Evolutionary conservation across 2,888 invertebrate genomes (phyloP).

Genomic region (Trilocha varians): DNA sequence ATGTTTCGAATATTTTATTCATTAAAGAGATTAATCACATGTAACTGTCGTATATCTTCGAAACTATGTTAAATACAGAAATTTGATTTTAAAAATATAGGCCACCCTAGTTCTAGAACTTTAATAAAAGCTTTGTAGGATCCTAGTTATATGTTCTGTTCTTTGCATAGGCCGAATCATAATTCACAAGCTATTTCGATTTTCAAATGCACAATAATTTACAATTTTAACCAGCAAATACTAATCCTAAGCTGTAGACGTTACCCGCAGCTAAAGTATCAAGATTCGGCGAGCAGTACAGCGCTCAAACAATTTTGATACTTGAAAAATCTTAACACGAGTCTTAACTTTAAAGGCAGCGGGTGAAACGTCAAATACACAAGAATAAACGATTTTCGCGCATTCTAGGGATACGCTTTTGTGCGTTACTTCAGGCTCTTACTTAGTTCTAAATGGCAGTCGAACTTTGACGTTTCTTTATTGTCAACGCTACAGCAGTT

Average conservation of each 20-base stretch:
- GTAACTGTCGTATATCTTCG: too few relatives aligned
- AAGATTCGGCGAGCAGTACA: background rate
- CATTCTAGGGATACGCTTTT: background rate
- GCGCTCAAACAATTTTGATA: background rate
- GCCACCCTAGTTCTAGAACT: too few relatives aligned
- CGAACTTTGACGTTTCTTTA: background rate
- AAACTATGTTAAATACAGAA: too few relatives aligned
- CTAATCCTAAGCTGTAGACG: background rate
- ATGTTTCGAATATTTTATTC: too few relatives aligned
- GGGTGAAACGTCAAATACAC: background rate
- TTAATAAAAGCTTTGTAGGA: too few relatives aligned
- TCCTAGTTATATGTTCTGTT: too few relatives aligned
- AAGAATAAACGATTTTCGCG: background rate
- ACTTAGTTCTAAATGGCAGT: background rate
- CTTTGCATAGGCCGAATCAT: too few relatives aligned
- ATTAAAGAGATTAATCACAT: too few relatives aligned
- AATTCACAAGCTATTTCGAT: too few relatives aligned
- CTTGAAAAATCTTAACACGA: background rate
- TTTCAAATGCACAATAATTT: background rate
- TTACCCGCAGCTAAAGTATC: slow-evolving; percentile 1
- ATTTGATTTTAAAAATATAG: too few relatives aligned
- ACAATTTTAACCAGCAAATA: background rate
- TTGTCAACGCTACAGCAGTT: background rate
- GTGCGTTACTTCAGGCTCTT: background rate
- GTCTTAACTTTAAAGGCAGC: background rate